Evolutionary conservation across 2,888 invertebrate species (phyloP), one percentile per base, ranked within the genome.

Genomic region (Cryptocephalus moraei): DNA sequence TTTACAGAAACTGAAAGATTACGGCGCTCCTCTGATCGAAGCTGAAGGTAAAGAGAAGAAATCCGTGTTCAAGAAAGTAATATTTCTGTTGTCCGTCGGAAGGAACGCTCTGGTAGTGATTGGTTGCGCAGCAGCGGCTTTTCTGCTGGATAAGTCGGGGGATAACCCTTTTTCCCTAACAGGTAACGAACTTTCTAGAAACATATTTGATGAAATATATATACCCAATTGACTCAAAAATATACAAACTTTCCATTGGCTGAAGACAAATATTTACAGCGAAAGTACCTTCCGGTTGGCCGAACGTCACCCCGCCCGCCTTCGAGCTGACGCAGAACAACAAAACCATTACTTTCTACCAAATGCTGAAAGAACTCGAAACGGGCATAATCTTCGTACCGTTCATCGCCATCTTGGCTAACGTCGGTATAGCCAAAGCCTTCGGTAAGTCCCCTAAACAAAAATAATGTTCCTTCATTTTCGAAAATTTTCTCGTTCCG

Each of bases 351-450:
- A 65, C 66, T 0, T 75, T 80, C 13, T 59, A 66, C 0, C 75
- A 77, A 1, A 81, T 84, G 75, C 59, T 78, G 1, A 66, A 75
- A 47, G 75, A 80, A 59, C 72, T 88, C 43, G 84, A 84, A 1
- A 72, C 78, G 33, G 86, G 87, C 1, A 71, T 88, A 33, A 58
- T 80, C 14, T 75, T 89, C 4, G 79, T 88, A 2, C 87, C 89
- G 0, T 67, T 89, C 22, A 75, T 90, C 22, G 83, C 84, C 1
- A 79, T 89, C 47, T 76, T 90, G 41, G 84, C 84, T 44, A 84
- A 86, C 56, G 81, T 89, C 38, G 88, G 89, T 3, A 88, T 90
- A 52, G 87, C 86, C n/a, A 89, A 88, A 70, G 82, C 86, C 46
- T 89, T 89, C 68, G 79, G 88, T 87, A 73, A 79, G 80, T 75